Conservation (phyloP, 2,113 vertebrate species). For the Calidris pugnax region DNA sequence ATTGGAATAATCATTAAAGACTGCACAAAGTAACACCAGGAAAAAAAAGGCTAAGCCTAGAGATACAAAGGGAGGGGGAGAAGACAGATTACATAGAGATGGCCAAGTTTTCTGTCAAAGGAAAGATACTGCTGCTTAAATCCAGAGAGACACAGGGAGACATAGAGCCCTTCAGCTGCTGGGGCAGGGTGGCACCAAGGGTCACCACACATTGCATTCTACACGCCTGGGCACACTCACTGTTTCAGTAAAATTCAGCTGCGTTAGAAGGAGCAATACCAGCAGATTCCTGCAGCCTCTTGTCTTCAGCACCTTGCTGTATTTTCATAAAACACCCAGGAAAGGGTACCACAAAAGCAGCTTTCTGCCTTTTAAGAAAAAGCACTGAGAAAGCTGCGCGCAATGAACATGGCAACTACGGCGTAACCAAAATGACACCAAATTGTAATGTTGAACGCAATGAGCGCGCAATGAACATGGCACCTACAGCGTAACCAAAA, state of each 20-base stretch:
- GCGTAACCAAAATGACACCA: too few relatives aligned
- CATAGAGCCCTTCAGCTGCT: not conserved
- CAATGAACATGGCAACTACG: not conserved
- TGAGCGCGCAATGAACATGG: not conserved
- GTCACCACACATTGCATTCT: not conserved
- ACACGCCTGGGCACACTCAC: not conserved
- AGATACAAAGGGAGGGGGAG: rapidly evolving
- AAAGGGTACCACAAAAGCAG: not conserved
- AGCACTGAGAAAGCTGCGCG: not conserved
- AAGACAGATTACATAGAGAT: not conserved
- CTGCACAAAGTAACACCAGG: not conserved
- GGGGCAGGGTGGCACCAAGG: not conserved
- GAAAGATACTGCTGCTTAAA: not conserved
- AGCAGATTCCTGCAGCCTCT: not conserved
- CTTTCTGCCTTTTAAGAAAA: not conserved
- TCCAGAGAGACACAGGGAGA: not conserved
- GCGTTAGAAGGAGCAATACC: not conserved
- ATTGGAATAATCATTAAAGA: not conserved
- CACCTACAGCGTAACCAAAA: not conserved
- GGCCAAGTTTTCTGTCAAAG: not conserved
- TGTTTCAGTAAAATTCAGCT: not conserved
- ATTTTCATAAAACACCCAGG: not conserved
- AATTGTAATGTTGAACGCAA: too few relatives aligned
- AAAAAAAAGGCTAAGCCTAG: not conserved
- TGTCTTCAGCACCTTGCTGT: not conserved